Base-by-base conservation (phyloP, 2,113 vertebrate species). In the Leptobrachium ailaonicum region DNA sequence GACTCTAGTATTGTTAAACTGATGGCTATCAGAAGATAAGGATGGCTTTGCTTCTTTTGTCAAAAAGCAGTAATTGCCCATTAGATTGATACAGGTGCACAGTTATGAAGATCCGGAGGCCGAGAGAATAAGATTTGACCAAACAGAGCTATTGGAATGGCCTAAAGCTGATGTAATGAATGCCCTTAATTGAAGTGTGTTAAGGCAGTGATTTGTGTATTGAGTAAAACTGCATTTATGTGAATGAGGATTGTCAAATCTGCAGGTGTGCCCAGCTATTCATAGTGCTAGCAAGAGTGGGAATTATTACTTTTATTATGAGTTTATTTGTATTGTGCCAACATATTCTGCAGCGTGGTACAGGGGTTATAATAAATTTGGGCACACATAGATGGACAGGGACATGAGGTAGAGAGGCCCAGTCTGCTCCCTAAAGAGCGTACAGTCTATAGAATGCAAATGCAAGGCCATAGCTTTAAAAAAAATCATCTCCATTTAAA, bases 121-220 rank as follows among this genome's bases (percentile, higher is more conserved):
- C n/a, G 8, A 70, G 41, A n/a, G 6, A 70, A 70, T 44, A n/a
- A 8, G 45, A 70, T 70, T 69, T 70, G 62, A 64, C 62, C 62
- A 32, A 64, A 64, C 62, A 64, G 3, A 50, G 68, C 43, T 47
- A 50, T 47, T 47, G 47, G 8, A 47, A 47, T 70, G 68, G 12
- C 32, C 43, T 70, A 70, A 50, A 44, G 10, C 68, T 70, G 13
- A 6, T 70, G 68, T 47, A 50, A 47, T 70, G 41, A 47, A 70
- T 32, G 43, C 45, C 68, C 68, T 70, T 70, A 47, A 64, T 47
- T 70, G 68, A 47, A 70, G 68, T 20, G n/a, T 47, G 41, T n/a
- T 13, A 70, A 70, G 68, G 41, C 45, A 70, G n/a, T 70, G 68
- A 70, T 70, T 70, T 70, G 68, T 70, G 68, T 32, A 70, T 70